Percentiles rank a stretch among this genome's conserved stretches.
Conservation (phyloP, 2,113 vertebrate genomes). For the Patagioenas fasciata region DNA sequence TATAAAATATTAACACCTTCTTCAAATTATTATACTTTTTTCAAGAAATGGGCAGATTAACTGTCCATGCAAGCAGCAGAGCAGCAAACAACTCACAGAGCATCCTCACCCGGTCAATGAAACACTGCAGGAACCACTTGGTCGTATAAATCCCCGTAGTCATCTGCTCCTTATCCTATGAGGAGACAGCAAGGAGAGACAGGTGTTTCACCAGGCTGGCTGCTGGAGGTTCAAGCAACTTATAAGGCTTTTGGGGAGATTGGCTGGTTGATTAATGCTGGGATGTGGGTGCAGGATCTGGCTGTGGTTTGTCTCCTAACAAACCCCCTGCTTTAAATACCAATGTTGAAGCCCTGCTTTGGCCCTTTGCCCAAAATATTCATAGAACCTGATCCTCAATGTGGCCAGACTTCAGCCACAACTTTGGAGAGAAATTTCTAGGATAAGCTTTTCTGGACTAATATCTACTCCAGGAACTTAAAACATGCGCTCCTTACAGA, state of each 20-base stretch:
- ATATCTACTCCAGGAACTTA: background rate
- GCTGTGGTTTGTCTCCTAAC: background rate
- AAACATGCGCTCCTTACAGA: background rate
- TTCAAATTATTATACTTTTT: background rate
- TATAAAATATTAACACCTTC: background rate
- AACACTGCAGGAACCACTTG: slow-evolving; percentile 95
- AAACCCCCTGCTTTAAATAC: background rate
- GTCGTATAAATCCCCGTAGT: slow-evolving; percentile 91
- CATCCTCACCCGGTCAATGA: slow-evolving; percentile 88
- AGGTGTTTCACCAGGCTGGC: background rate
- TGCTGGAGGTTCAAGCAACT: background rate
- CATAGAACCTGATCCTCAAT: rapidly evolving
- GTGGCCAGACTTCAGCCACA: background rate
- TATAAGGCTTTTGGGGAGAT: background rate
- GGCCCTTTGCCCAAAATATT: background rate
- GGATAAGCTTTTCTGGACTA: background rate
- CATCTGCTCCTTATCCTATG: slow-evolving; percentile 93
- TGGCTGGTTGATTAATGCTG: background rate
- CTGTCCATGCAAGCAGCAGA: background rate
- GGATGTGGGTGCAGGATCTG: background rate
- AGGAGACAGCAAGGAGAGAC: background rate
- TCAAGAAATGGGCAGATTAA: background rate
- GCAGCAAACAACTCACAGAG: background rate
- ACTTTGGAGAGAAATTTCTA: background rate
- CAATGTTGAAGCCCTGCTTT: background rate